Base-by-base conservation (phyloP, 2,113 vertebrate genomes). In the Daphoenositta chrysoptera region DNA sequence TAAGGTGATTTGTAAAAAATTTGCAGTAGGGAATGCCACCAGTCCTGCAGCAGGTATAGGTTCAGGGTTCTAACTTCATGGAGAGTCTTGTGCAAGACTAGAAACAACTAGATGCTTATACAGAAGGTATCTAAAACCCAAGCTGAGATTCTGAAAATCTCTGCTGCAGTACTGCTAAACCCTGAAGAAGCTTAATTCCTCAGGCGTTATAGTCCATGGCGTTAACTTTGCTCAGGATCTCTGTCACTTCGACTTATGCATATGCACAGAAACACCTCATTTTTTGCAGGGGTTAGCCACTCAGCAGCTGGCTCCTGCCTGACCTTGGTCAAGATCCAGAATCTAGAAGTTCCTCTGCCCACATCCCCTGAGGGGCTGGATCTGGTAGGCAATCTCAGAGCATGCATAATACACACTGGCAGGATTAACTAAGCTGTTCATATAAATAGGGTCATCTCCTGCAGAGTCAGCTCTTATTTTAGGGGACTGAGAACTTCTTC, bases 331-430 rank as follows among this genome's bases (percentile, higher is more conserved):
- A 78, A 95, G 91, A 94, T 90, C 77, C 93, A 97, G 91, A 94
- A 93, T 69, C 66, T 90, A 92, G 95, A 92, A 90, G 95, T 89
- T 97, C 77, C 93, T 94, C 96, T 95, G 68, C 80, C 30, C 76
- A 90, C 94, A 93, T 60, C 56, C 91, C 64, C 64, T 89, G 86
- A 96, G 80, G 93, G 95, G 35, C 60, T 97, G 96, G 86, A 92
- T 94, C 91, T 97, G 91, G 94, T 94, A 96, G 86, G 94, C 91
- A 71, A 94, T 54, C 72, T 96, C 83, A 80, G 83, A 97, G 51
- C 35, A 71, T 6, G 19, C 7, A 1, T 75, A 81, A 81, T 5
- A 35, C 58, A 85, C 60, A 28, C 37, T 2, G 3, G 27, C 71
- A 95, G 64, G 68, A 63, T 90, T 88, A 89, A 47, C 54, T 83